A percentile compares a stretch with the other conserved stretches of the same genome.
Evolutionary conservation across 2,888 invertebrate genomes (phyloP).

Genomic region (Callyntrura guangdongensis): DNA sequence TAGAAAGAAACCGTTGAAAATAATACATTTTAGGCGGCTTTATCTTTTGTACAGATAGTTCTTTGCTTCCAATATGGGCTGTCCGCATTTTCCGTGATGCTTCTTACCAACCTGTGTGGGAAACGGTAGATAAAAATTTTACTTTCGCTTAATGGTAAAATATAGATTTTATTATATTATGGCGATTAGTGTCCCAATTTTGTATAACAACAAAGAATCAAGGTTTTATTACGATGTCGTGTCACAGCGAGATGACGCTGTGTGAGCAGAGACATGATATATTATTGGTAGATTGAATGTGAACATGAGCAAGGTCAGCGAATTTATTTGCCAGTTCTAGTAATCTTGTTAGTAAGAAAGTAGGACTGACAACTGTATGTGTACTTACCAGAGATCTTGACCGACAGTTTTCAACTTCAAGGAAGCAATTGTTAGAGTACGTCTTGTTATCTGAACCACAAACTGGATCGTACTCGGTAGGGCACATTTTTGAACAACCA

Average conservation of each 20-base stretch:
- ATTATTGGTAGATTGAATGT: background rate
- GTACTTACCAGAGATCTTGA: constrained; percentile 89
- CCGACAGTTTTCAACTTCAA: constrained; percentile 96
- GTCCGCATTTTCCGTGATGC: constrained; percentile 94
- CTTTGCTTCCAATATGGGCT: constrained; percentile 92
- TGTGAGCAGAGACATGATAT: too few species aligned
- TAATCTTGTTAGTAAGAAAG: background rate
- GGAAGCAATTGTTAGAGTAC: constrained; percentile 96
- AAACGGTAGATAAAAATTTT: background rate
- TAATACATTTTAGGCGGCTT: background rate
- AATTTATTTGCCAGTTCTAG: too few species aligned
- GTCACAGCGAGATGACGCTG: background rate
- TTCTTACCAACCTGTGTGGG: constrained; percentile 89
- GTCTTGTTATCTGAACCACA: constrained; percentile 96
- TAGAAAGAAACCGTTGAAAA: background rate
- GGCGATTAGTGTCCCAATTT: background rate
- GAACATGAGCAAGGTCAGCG: background rate
- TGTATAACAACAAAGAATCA: background rate
- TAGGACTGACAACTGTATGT: background rate
- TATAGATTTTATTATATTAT: too few species aligned
- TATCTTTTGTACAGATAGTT: constrained; percentile 92
- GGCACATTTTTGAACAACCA: constrained; percentile 89
- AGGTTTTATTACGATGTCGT: background rate
- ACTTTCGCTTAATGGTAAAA: too few species aligned
- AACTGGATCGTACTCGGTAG: constrained; percentile 94